Percentiles rank a stretch among this genome's conserved stretches.
Evolutionary conservation across 37 sponge, comb jelly and placozoan species (phyloP).

Genomic region (Halichondria panicea): DNA sequence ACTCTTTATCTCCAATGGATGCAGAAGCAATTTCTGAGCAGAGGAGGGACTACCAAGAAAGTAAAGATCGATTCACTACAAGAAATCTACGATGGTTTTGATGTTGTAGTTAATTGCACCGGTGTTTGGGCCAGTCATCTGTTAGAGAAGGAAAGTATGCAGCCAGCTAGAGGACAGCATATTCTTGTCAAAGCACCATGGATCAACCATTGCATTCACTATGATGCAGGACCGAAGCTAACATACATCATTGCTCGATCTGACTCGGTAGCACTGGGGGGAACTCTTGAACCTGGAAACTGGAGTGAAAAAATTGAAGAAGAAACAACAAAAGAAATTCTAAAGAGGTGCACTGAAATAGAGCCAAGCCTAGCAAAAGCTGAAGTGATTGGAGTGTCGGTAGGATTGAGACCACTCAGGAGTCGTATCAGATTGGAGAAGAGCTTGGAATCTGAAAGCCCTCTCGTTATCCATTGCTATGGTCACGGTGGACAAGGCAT

Average conservation of each 20-base stretch:
- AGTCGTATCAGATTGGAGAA: constrained; percentile 61
- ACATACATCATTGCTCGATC: constrained; percentile 53
- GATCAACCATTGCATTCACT: constrained; percentile 48
- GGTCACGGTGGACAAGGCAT: constrained; percentile 82
- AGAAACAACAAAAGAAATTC: constrained; percentile 6
- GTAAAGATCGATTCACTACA: constrained; percentile 29
- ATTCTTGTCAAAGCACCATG: constrained; percentile 75
- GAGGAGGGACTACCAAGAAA: constrained; percentile 39
- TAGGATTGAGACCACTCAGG: constrained; percentile 66
- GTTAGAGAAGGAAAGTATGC: constrained; percentile 27
- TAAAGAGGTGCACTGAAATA: constrained; percentile 8
- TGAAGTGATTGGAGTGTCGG: constrained; percentile 48
- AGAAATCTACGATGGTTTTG: constrained; percentile 28
- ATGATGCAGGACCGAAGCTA: background rate
- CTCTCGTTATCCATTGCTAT: constrained; percentile 76
- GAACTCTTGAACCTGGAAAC: constrained; percentile 26
- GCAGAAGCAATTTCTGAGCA: constrained; percentile 9
- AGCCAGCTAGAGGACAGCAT: constrained; percentile 66
- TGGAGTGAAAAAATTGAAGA: constrained; percentile 26
- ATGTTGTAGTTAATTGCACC: constrained; percentile 81
- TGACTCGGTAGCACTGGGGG: constrained; percentile 51
- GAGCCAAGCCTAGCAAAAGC: constrained; percentile 55
- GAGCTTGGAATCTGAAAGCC: background rate
- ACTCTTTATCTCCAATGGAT: constrained; percentile 59
- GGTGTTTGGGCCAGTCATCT: constrained; percentile 67